Evolutionary conservation across 2,888 invertebrate genomes (phyloP).

Genomic region (Amaurobius ferox): DNA sequence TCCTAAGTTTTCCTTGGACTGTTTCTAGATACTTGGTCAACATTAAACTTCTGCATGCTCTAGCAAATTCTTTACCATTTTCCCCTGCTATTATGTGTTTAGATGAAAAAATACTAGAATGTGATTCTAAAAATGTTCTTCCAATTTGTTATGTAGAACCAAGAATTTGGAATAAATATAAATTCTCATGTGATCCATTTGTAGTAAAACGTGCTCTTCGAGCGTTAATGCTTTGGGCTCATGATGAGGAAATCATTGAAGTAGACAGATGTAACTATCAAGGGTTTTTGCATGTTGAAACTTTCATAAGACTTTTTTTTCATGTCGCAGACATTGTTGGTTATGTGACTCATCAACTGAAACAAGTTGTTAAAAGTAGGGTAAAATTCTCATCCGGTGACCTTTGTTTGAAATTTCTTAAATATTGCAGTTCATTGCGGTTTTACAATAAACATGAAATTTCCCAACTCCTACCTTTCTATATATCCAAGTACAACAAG

Average conservation of each 20-base stretch:
- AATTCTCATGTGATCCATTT: background rate
- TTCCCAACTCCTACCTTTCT: conserved; percentile 1
- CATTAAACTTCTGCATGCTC: conserved; percentile 23
- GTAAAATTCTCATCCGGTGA: conserved; percentile 18
- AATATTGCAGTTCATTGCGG: conserved; percentile 39
- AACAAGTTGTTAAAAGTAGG: background rate
- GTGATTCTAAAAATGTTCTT: background rate
- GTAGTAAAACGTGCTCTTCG: conserved; percentile 19
- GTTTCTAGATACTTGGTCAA: conserved; percentile 44
- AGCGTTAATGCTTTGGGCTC: conserved; percentile 40
- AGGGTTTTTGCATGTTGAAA: background rate
- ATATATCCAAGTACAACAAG: conserved; percentile 18
- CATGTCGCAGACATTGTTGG: conserved; percentile 22
- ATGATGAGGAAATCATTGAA: conserved; percentile 18
- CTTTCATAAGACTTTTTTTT: conserved; percentile 33
- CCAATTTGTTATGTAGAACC: background rate
- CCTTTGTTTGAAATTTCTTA: conserved; percentile 49
- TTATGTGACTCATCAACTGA: background rate
- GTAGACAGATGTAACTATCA: background rate
- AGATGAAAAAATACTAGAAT: conserved; percentile 19
- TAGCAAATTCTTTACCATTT: background rate
- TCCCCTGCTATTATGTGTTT: conserved; percentile 31
- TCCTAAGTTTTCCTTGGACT: conserved; percentile 67
- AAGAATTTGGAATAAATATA: background rate
- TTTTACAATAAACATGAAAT: conserved; percentile 42